Percentiles rank a stretch among this genome's conserved stretches.
phyloP scores from a whole-genome alignment of 2,797 vertebrate species.

The Alosa sapidissima region DNA sequence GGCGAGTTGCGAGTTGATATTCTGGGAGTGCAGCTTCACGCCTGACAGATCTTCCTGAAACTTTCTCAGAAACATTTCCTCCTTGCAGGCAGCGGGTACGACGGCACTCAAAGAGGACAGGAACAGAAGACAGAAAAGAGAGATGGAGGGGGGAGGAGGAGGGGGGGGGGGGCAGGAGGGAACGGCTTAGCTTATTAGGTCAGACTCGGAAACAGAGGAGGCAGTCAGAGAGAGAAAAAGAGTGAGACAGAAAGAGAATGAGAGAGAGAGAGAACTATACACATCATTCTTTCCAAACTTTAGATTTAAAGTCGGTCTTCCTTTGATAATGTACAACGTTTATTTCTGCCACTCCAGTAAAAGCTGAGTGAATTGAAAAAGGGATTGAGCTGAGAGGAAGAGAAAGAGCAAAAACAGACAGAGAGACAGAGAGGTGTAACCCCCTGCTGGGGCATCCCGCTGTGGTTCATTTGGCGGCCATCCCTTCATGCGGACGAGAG shows the following conservation, averaged over 20 bases:
- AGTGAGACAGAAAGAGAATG: not conserved
- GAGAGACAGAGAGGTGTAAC: slow-evolving; percentile 21
- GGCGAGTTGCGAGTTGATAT: slow-evolving; percentile 9
- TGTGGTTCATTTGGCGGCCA: slow-evolving; percentile 19
- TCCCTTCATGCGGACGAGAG: not conserved
- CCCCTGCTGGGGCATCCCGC: not conserved
- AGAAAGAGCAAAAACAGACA: not conserved
- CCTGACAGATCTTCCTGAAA: not conserved
- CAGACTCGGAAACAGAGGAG: not conserved
- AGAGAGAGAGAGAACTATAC: not conserved
- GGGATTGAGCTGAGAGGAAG: slow-evolving; percentile 3
- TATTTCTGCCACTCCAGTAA: not conserved
- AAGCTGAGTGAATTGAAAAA: not conserved
- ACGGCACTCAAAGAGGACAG: not conserved
- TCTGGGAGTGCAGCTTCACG: slow-evolving; percentile 1
- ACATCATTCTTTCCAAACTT: not conserved
- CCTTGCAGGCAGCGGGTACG: not conserved
- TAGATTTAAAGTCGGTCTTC: not conserved
- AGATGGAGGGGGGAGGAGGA: not conserved
- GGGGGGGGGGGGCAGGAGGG: not conserved
- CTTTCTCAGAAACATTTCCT: not conserved
- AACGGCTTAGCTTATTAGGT: not conserved
- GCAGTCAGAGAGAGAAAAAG: not conserved
- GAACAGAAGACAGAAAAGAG: not conserved
- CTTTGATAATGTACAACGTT: not conserved